Conservation (phyloP, 53 echinoderm and acorn worm species). For the Paelopatides confundens region DNA sequence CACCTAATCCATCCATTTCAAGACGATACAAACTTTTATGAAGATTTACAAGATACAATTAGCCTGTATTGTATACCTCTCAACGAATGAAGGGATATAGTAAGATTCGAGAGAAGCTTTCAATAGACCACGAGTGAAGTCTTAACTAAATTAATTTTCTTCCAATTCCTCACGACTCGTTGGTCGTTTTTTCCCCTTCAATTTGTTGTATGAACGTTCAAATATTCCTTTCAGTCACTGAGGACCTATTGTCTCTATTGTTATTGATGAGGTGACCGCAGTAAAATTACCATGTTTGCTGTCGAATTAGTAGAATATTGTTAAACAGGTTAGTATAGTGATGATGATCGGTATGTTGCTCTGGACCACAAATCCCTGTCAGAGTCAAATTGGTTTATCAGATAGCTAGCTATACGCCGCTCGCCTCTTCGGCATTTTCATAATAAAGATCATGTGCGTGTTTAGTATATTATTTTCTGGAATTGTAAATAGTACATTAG, state of each 20-base stretch:
- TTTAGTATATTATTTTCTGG: too few species aligned
- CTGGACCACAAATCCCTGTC: too few species aligned
- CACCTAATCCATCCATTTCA: background rate
- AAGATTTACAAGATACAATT: constrained; percentile 22
- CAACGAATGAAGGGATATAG: background rate
- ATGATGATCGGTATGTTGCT: background rate
- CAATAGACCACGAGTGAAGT: constrained; percentile 17
- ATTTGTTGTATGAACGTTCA: constrained; percentile 39
- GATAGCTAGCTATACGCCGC: too few species aligned
- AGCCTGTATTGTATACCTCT: constrained; percentile 16
- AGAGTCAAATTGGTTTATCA: too few species aligned
- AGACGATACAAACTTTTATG: background rate
- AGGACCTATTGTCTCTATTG: constrained; percentile 35
- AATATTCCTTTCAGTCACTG: constrained; percentile 34
- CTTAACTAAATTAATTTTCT: constrained; percentile 26
- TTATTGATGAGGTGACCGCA: background rate
- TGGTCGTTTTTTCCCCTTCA: constrained; percentile 28
- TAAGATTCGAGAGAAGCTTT: background rate
- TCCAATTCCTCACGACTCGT: constrained; percentile 25
- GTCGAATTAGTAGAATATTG: constrained; percentile 11
- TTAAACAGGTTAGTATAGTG: too few species aligned
- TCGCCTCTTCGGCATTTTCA: too few species aligned
- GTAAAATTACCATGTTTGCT: constrained; percentile 30
- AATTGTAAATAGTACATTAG: too few species aligned
- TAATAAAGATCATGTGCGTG: too few species aligned